A percentile compares a stretch with the other conserved stretches of the same genome.
phyloP scores from a whole-genome alignment of 1,140 invertebrate genomes.

The Aphis craccivora region DNA sequence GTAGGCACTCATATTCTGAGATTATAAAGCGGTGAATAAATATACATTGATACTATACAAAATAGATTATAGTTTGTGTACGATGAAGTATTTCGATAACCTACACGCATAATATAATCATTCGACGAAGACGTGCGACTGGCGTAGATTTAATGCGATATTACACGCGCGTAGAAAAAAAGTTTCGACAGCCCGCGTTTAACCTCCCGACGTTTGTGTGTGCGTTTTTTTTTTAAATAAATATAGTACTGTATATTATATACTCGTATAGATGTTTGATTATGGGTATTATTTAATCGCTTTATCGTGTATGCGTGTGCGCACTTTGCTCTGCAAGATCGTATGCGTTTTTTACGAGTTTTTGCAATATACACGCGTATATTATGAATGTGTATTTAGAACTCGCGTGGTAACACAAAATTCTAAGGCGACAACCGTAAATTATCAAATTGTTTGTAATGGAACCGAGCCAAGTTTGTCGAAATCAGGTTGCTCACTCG shows the following conservation, averaged over 20 bases:
- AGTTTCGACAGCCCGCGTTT: neutral
- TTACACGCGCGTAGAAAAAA: neutral
- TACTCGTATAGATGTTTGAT: neutral
- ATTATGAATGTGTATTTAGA: neutral
- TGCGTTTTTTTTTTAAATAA: neutral
- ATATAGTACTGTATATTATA: neutral
- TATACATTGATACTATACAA: neutral
- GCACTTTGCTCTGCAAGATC: neutral
- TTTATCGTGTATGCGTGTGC: neutral
- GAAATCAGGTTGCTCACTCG: neutral
- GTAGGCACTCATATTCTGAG: neutral
- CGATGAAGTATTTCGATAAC: neutral
- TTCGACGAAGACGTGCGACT: neutral
- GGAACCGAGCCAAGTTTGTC: neutral
- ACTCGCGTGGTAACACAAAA: neutral
- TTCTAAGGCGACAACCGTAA: neutral
- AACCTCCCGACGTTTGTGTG: neutral
- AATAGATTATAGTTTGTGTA: neutral
- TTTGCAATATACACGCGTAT: neutral
- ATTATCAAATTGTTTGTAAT: neutral
- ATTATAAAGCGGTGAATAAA: neutral
- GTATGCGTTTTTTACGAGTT: neutral
- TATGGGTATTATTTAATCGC: slow-evolving; percentile 10
- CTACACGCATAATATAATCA: neutral
- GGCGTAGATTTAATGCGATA: neutral